Percentiles rank a stretch among this genome's conserved stretches.
phyloP scores from a whole-genome alignment of 1,140 invertebrate genomes.

The Caerostris extrusa region DNA sequence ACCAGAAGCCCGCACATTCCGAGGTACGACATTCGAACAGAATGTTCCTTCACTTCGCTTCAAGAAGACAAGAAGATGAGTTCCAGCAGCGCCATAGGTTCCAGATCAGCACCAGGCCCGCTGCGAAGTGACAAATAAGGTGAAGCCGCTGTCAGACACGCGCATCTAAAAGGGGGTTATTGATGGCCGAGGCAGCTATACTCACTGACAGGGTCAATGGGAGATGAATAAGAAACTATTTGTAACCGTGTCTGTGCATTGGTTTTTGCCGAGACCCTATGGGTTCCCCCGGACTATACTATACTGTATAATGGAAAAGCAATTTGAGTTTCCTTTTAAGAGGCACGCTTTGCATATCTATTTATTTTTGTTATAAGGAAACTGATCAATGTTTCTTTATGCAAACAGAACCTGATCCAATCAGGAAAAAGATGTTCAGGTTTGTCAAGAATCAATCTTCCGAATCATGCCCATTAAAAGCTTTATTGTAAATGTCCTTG shows the following conservation, averaged over 20 bases:
- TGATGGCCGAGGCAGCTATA: conserved; percentile 21
- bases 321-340: neutral
- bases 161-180: conserved; percentile 37
- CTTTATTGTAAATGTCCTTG: too few relatives aligned
- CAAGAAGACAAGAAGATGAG: conserved; percentile 10
- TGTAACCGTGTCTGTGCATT: neutral
- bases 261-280: neutral
- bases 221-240: conserved; percentile 17
- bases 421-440: neutral
- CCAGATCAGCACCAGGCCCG: conserved; percentile 50
- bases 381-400: neutral
- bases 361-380: neutral
- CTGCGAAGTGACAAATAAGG: conserved; percentile 70
- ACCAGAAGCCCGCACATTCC: too few relatives aligned
- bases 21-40: neutral
- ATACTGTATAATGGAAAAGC: neutral
- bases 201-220: conserved; percentile 45
- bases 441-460: neutral
- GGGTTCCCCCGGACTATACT: neutral
- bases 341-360: neutral
- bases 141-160: conserved; percentile 50
- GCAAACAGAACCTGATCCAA: neutral
- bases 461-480: neutral
- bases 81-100: conserved; percentile 23
- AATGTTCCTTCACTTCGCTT: neutral